Percentiles rank a stretch among this genome's conserved stretches.
These are phyloP conservation scores for Limnephilus rhombicus DNA, from an alignment of 2,888 invertebrate species.

Conservation along the genomic window DNA sequence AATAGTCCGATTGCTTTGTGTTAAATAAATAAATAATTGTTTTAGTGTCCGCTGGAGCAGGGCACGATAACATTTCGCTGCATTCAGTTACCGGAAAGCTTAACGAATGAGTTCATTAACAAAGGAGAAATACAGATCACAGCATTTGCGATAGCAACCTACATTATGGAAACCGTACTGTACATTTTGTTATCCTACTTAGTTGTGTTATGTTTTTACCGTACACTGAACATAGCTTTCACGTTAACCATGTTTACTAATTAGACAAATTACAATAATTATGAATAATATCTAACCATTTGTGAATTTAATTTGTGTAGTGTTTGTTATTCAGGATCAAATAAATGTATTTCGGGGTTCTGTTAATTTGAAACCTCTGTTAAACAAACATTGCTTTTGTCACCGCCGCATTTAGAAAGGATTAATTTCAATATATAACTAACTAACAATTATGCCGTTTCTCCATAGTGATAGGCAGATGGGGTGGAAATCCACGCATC, in stretches of 20 bases:
- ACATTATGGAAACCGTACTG: neutral
- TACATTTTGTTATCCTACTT: neutral
- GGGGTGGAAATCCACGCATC: neutral
- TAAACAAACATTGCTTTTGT: neutral
- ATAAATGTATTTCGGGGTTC: neutral
- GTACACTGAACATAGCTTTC: neutral
- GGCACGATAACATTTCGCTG: neutral
- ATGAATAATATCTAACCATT: neutral
- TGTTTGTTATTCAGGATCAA: neutral
- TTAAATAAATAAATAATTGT: neutral
- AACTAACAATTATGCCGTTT: neutral
- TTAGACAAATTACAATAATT: neutral
- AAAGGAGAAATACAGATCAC: neutral
- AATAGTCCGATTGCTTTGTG: neutral
- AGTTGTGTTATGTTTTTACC: neutral
- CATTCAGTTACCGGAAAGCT: neutral
- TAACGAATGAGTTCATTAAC: neutral
- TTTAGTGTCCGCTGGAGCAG: neutral
- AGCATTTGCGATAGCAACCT: neutral
- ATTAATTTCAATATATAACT: neutral
- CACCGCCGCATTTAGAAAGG: neutral
- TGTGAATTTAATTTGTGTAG: neutral
- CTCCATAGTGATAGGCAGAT: neutral
- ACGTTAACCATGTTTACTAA: neutral
- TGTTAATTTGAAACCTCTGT: constrained; percentile 14